Conservation (phyloP, 2,888 invertebrate genomes). For the Piscicola geometra region DNA sequence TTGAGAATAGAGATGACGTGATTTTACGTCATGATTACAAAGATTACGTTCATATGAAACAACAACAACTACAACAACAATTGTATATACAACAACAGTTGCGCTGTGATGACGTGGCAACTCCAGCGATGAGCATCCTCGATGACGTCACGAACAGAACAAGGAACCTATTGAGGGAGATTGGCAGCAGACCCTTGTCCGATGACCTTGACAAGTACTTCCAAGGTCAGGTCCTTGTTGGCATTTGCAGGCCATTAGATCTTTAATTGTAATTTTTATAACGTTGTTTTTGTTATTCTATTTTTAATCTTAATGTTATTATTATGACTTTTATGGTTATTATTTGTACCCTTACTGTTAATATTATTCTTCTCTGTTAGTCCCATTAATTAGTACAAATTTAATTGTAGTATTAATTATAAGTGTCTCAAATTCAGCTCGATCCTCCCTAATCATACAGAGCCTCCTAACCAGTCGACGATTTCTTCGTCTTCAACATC, state of each 20-base stretch:
- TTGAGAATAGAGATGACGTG: conserved; percentile 1
- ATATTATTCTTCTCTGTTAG: too few species aligned
- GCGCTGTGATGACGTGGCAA: conserved; percentile 36
- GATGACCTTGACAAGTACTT: conserved; percentile 46
- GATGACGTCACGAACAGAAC: conserved; percentile 62
- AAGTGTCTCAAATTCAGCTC: too few species aligned
- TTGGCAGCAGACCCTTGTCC: conserved; percentile 45
- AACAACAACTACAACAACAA: conserved; percentile 11
- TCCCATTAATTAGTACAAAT: too few species aligned
- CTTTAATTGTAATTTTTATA: too few species aligned
- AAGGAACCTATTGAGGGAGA: conserved; percentile 55
- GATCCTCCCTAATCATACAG: too few species aligned
- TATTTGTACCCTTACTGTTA: too few species aligned
- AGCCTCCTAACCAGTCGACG: neutral
- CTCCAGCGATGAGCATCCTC: conserved; percentile 62
- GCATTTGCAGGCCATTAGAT: too few species aligned
- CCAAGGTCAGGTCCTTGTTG: conserved; percentile 41
- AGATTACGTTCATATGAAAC: conserved; percentile 4
- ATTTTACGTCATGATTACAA: conserved; percentile 13
- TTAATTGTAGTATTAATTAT: too few species aligned
- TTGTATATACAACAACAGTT: neutral
- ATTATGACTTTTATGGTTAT: too few species aligned
- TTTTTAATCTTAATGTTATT: too few species aligned
- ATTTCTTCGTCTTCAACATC: conserved; percentile 32
- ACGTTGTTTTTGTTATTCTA: too few species aligned